These are phyloP conservation scores for Oxyscelio sp. DNA, from an alignment of 2,888 invertebrate genomes.

Conservation along the genomic window DNA sequence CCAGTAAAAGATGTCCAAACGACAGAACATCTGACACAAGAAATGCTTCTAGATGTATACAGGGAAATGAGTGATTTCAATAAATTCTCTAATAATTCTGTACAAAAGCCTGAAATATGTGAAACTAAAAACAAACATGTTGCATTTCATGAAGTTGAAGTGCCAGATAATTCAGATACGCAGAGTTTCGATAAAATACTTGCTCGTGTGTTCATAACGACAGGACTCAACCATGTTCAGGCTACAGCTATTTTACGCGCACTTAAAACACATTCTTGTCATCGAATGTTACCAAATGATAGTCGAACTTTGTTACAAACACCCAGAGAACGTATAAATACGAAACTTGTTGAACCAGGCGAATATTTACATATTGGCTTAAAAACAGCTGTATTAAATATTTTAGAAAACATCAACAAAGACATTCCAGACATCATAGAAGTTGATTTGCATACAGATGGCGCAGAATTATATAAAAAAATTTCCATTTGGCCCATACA, in stretches of 20 bases:
- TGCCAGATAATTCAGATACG: too few relatives aligned
- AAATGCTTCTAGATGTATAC: too few relatives aligned
- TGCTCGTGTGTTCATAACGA: neutral
- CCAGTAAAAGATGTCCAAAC: too few relatives aligned
- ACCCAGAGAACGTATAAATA: neutral
- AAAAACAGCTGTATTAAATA: conserved; percentile 4
- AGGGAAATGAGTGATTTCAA: too few relatives aligned
- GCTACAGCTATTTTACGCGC: neutral
- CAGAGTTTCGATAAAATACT: too few relatives aligned
- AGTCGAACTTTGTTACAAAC: conserved; percentile 13
- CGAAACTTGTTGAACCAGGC: conserved; percentile 11
- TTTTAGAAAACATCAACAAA: neutral
- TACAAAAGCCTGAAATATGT: too few relatives aligned
- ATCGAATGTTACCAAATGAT: neutral
- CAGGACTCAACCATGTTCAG: conserved; percentile 16
- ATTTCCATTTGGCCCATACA: conserved; percentile 18
- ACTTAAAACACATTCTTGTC: conserved; percentile 14
- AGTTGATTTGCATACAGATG: conserved; percentile 10
- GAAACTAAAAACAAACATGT: too few relatives aligned
- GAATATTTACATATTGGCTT: conserved; percentile 34
- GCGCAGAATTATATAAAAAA: conserved; percentile 16
- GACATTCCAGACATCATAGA: neutral
- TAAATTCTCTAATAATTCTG: too few relatives aligned
- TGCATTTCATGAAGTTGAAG: too few relatives aligned
- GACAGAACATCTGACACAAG: too few relatives aligned